These are phyloP conservation scores for Poecilia picta DNA, from an alignment of 2,797 vertebrate species.

Conservation along the genomic window DNA sequence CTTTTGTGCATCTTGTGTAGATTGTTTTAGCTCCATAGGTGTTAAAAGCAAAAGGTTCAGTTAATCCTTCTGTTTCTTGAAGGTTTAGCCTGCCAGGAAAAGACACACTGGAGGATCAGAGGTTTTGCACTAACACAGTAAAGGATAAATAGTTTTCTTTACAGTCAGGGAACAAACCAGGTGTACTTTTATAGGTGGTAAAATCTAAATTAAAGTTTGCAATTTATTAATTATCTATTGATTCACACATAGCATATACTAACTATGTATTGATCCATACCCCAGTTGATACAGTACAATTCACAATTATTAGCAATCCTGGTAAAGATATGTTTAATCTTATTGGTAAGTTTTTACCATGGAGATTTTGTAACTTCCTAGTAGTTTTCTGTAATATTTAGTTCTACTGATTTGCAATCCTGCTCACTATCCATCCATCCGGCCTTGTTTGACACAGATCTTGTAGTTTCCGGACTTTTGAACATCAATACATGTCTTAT, in stretches of 20 bases:
- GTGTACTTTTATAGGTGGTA: slow-evolving; percentile 12
- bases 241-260: neutral
- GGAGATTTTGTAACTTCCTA: neutral
- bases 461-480: neutral
- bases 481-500: neutral
- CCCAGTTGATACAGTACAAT: neutral
- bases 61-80: slow-evolving; percentile 36
- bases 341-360: neutral
- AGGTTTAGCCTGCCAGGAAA: slow-evolving; percentile 29
- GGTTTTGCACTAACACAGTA: slow-evolving; percentile 14
- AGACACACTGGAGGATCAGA: slow-evolving; percentile 27
- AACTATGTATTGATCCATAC: neutral
- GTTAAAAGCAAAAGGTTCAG: slow-evolving; percentile 29
- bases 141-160: slow-evolving; percentile 7
- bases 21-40: slow-evolving; percentile 33
- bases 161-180: slow-evolving; percentile 5
- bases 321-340: neutral
- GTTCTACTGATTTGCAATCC: neutral
- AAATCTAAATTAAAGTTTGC: slow-evolving; percentile 4
- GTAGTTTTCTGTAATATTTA: neutral
- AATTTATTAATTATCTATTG: slow-evolving; percentile 11
- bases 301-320: neutral
- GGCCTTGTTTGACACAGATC: neutral
- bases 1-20: slow-evolving; percentile 16
- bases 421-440: neutral